Evolutionary conservation across 2,113 vertebrate genomes (phyloP).

Genomic region (Polypterus senegalus): DNA sequence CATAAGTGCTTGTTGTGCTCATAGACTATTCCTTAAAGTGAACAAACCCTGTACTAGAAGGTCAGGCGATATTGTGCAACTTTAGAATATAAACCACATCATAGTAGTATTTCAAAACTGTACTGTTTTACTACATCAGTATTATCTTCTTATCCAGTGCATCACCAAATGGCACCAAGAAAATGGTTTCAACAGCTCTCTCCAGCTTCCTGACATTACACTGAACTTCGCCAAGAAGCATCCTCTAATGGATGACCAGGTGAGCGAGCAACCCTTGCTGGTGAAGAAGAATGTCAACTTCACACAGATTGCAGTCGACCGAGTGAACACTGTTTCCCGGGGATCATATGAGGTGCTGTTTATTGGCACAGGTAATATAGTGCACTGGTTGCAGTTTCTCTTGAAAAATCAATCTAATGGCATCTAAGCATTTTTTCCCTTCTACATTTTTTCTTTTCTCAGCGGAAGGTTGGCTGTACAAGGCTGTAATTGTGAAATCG

Average conservation of each 20-base stretch:
- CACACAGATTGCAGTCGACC: conserved; percentile 76
- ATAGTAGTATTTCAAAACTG: too few relatives aligned
- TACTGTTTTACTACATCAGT: not conserved
- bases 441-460: not conserved
- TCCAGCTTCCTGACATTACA: conserved; percentile 84
- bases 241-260: conserved; percentile 78
- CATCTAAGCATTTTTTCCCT: not conserved
- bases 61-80: too few relatives aligned
- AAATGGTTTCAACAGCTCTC: conserved; percentile 68
- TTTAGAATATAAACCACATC: too few relatives aligned
- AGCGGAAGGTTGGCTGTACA: conserved; percentile 86
- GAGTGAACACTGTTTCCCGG: conserved; percentile 57
- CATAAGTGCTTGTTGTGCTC: too few relatives aligned
- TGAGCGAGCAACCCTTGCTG: conserved; percentile 73
- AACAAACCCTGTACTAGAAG: too few relatives aligned
- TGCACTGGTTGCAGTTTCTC: accelerated
- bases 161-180: conserved; percentile 77
- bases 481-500: conserved; percentile 64
- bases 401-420: too few relatives aligned
- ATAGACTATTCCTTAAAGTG: too few relatives aligned
- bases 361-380: conserved; percentile 73
- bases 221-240: conserved; percentile 95
- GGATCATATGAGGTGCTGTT: conserved; percentile 72
- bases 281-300: conserved; percentile 83
- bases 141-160: conserved; percentile 49